Evolutionary conservation across 1,140 invertebrate genomes (phyloP).

Genomic region (Muscidifurax raptorellus): DNA sequence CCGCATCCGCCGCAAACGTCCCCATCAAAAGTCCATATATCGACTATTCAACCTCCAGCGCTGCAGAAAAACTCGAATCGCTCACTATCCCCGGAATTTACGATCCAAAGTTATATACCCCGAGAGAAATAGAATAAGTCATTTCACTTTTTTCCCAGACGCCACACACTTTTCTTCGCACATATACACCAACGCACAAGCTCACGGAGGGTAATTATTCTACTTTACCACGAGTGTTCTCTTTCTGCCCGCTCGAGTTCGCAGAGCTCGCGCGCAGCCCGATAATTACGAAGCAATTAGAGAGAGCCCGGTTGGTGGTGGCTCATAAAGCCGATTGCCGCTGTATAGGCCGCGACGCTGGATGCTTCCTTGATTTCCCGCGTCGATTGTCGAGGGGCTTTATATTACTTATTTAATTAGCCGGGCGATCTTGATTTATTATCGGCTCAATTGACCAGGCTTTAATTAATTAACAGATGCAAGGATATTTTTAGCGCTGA

Average conservation of each 20-base stretch:
- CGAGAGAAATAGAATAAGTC: not conserved
- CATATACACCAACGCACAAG: not conserved
- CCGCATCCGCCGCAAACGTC: too few relatives aligned
- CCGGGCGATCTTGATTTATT: not conserved
- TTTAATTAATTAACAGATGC: too few relatives aligned
- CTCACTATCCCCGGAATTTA: too few relatives aligned
- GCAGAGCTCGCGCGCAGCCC: not conserved
- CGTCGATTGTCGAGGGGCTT: not conserved
- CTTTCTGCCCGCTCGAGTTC: not conserved
- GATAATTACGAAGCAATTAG: constrained; percentile 22
- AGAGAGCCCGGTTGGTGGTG: not conserved
- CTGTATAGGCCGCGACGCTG: not conserved
- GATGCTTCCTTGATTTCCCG: not conserved
- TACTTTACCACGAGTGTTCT: constrained; percentile 19
- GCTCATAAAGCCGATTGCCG: constrained; percentile 1
- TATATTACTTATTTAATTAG: not conserved
- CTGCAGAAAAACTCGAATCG: too few relatives aligned
- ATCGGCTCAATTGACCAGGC: not conserved
- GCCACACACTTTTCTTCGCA: not conserved
- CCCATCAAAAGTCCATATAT: too few relatives aligned
- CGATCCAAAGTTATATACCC: too few relatives aligned
- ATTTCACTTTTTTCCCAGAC: not conserved
- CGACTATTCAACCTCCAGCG: too few relatives aligned
- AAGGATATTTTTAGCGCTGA: too few relatives aligned
- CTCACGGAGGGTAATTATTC: not conserved